Evolutionary conservation across 2,888 invertebrate genomes (phyloP), one percentile per base, ranked within the genome.

Genomic region (Oscheius sp.): DNA sequence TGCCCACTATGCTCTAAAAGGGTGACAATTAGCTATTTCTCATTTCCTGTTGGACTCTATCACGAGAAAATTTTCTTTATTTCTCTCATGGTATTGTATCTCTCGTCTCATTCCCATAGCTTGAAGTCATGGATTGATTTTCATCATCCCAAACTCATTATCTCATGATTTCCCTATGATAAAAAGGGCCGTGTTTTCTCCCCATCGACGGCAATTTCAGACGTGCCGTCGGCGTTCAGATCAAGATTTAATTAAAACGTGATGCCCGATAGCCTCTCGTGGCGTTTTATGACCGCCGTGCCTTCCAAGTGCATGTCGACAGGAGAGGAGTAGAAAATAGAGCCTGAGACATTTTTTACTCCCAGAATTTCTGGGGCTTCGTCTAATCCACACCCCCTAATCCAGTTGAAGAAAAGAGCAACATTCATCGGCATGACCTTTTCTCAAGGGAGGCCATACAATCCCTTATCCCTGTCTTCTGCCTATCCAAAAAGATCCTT

Each of bases 201-300:
- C 36, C 14, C 17, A 14, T 22, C 50, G 50, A 17, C 50, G 50
- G 50, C 50, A 50, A 50, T 50, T n/a, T 50, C 41, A 41, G 41
- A n/a, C 50, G 26, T 30, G 30, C 33, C 20, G 54, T n/a, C 32
- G 54, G 30, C 33, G 54, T 54, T 54, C 54, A 59, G 59, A 59
- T 59, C 59, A 59, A 59, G 59, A 59, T 59, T 59, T 59, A 59
- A 59, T 59, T 59, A 59, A 59, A 59, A 20, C 33, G 26, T 41
- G 41, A 28, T 59, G 59, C 59, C 44, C 59, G 59, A 59, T 59
- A 59, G 59, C 59, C 59, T n/a, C 24, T 56, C 56, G 30, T 36
- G 28, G 36, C 65, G 26, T 44, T 51, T 65, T 65, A 24, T 54
- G 33, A 20, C 51, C 33, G 17, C 32, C 41, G 22, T 26, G 32